These are phyloP conservation scores for Syrista parreyssii DNA, from an alignment of 2,888 invertebrate species.

Conservation along the genomic window DNA sequence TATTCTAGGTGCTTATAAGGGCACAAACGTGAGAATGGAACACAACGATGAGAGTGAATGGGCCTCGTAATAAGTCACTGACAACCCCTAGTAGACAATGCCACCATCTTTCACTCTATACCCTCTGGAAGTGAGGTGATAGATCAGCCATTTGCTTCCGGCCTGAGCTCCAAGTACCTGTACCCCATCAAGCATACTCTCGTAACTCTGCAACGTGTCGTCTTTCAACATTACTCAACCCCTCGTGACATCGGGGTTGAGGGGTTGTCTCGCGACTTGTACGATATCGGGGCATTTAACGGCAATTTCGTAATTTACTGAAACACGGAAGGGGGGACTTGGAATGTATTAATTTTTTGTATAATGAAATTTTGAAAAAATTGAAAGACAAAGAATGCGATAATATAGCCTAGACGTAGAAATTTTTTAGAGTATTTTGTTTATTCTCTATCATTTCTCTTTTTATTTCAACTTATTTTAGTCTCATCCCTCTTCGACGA, in stretches of 20 bases:
- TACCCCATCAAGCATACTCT: slow-evolving; percentile 25
- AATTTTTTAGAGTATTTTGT: neutral
- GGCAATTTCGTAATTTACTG: neutral
- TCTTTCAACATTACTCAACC: slow-evolving; percentile 29
- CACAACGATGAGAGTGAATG: slow-evolving; percentile 34
- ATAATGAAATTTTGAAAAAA: neutral
- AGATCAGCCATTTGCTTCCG: slow-evolving; percentile 49
- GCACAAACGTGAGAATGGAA: neutral
- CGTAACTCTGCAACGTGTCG: slow-evolving; percentile 20
- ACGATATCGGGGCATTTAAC: neutral
- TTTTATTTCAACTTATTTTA: slow-evolving; percentile 29
- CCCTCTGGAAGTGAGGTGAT: slow-evolving; percentile 33
- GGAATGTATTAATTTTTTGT: neutral
- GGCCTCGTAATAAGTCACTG: slow-evolving; percentile 50
- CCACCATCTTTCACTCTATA: slow-evolving; percentile 28
- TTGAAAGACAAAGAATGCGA: neutral
- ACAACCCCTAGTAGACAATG: slow-evolving; percentile 36
- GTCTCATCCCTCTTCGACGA: slow-evolving; percentile 41
- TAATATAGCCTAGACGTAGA: neutral
- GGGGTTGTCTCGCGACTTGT: neutral
- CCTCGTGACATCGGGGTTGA: neutral
- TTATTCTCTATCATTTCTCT: neutral
- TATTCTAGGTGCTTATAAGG: neutral
- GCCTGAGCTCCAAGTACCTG: slow-evolving; percentile 36
- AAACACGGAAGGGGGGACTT: neutral